Conservation (phyloP, 2,113 vertebrate species). For the Nannospalax galili region DNA sequence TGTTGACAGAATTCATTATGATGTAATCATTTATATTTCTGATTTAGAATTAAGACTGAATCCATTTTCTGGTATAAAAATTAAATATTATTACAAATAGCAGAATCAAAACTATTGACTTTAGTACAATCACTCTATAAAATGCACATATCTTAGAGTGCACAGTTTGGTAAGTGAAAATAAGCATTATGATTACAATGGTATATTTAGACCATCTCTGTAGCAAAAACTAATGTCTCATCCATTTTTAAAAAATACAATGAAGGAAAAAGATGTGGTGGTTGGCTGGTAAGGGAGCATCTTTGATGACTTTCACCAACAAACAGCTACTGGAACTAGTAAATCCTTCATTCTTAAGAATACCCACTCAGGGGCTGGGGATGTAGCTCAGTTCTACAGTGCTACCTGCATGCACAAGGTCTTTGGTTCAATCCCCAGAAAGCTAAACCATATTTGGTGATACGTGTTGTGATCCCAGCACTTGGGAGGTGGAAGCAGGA, state of each 20-base stretch:
- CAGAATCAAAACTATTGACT: background rate
- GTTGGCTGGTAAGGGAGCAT: background rate
- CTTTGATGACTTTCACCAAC: background rate
- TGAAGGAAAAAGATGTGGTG: background rate
- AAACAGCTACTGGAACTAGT: background rate
- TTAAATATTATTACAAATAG: background rate
- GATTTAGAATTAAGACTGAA: background rate
- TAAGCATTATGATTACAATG: background rate
- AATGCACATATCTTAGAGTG: background rate
- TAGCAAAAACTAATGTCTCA: background rate
- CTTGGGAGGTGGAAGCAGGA: background rate
- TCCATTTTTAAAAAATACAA: background rate
- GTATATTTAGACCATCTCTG: background rate
- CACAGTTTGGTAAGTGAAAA: background rate
- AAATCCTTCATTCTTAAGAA: background rate
- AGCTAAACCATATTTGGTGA: background rate
- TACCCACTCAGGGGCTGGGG: background rate
- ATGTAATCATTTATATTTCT: background rate
- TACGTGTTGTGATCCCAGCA: no score
- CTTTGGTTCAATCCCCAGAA: background rate
- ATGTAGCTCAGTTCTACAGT: background rate
- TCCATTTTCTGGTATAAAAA: background rate
- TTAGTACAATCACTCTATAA: background rate
- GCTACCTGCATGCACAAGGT: no score
- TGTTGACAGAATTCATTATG: background rate